Percentiles rank a stretch among this genome's conserved stretches.
These are phyloP conservation scores for Phaethornis superciliosus DNA, from an alignment of 2,113 vertebrate genomes.

Conservation along the genomic window DNA sequence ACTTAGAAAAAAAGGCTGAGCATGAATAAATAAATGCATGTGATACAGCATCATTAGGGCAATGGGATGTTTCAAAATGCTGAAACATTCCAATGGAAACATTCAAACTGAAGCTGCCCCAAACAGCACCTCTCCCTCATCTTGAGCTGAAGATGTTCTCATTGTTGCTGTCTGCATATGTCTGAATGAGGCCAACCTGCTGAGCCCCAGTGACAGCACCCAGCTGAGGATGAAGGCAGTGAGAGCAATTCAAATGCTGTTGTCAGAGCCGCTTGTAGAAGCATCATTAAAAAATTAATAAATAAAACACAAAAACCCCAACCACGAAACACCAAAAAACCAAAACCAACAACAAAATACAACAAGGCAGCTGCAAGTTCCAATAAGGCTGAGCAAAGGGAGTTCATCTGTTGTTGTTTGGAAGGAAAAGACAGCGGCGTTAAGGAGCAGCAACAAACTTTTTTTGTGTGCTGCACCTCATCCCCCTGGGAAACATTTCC, in stretches of 20 bases:
- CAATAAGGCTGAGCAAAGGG: not conserved
- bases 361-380: not conserved
- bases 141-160: not conserved
- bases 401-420: not conserved
- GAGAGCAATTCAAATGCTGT: not conserved
- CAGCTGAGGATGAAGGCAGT: not conserved
- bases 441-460: not conserved
- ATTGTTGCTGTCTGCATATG: not conserved
- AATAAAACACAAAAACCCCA: not conserved
- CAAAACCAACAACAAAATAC: too few species aligned
- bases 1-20: not conserved
- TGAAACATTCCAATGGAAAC: not conserved
- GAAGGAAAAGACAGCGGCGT: not conserved
- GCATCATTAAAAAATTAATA: not conserved
- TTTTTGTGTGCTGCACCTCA: not conserved
- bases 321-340: too few species aligned
- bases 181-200: slow-evolving; percentile 14
- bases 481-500: not conserved
- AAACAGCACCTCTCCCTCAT: not conserved
- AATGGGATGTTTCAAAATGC: not conserved
- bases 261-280: not conserved
- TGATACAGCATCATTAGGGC: not conserved
- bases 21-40: slow-evolving; percentile 24
- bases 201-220: not conserved
- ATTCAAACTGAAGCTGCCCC: not conserved